phyloP scores from a whole-genome alignment of 1,140 invertebrate species.

The Pseudomyrmex gracilis region DNA sequence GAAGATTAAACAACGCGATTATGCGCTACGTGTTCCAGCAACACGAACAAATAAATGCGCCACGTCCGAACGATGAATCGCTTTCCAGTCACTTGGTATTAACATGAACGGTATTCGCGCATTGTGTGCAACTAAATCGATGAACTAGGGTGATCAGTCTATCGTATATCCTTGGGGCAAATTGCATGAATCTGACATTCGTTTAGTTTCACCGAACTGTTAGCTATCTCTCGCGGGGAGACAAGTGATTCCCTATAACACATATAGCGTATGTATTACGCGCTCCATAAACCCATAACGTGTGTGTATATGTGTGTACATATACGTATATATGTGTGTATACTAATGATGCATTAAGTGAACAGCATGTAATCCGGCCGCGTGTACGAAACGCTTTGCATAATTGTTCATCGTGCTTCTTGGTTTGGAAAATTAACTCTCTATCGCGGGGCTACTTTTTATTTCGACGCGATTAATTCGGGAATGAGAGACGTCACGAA shows the following conservation, averaged over 20 bases:
- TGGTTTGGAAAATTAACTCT: constrained; percentile 45
- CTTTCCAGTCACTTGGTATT: constrained; percentile 27
- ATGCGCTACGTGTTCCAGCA: neutral
- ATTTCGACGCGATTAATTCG: constrained; percentile 5
- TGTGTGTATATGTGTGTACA: too few relatives aligned
- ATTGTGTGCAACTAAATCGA: constrained; percentile 40
- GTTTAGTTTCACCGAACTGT: constrained; percentile 52
- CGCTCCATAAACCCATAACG: constrained; percentile 41
- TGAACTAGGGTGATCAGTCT: constrained; percentile 62
- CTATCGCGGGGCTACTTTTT: constrained; percentile 19
- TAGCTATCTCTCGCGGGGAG: constrained; percentile 56
- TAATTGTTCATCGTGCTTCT: constrained; percentile 40
- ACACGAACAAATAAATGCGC: constrained; percentile 24
- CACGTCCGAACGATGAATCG: constrained; percentile 43
- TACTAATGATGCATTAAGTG: constrained; percentile 53
- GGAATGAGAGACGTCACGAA: neutral
- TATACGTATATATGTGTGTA: neutral
- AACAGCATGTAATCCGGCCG: constrained; percentile 11
- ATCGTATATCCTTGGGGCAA: constrained; percentile 69
- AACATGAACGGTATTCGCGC: constrained; percentile 27
- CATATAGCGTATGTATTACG: constrained; percentile 36
- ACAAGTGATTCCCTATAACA: constrained; percentile 60
- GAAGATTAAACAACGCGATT: constrained; percentile 51
- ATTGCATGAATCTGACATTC: constrained; percentile 63
- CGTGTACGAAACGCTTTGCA: constrained; percentile 41